Conservation (phyloP, 2,113 vertebrate genomes). For the Uria lomvia region DNA sequence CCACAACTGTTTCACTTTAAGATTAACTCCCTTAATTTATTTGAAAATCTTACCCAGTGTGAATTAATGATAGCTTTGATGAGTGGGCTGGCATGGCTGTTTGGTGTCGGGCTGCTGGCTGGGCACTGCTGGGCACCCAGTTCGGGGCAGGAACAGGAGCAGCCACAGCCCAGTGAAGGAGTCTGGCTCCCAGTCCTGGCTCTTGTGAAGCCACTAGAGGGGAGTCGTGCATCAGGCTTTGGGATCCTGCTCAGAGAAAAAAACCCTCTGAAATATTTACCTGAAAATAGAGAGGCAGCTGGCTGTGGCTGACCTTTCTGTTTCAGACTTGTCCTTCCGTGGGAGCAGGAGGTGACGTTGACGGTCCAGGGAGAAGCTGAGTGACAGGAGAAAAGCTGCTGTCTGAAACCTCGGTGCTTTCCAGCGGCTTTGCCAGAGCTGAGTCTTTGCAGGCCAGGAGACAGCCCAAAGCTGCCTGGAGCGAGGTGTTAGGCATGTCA, state of each 20-base stretch:
- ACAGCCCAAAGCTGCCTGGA: neutral
- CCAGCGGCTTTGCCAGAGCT: neutral
- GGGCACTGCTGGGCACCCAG: neutral
- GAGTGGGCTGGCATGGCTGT: neutral
- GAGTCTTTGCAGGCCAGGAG: neutral
- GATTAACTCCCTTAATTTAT: neutral
- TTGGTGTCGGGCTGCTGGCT: neutral
- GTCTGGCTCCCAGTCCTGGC: neutral
- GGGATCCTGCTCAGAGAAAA: neutral
- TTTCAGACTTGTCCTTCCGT: neutral
- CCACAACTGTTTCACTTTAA: neutral
- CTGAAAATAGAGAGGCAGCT: neutral
- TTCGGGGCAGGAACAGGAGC: accelerated
- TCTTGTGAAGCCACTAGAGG: constrained; percentile 38
- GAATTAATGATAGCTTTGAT: neutral
- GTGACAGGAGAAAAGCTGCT: neutral
- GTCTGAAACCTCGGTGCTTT: neutral
- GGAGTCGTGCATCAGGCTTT: neutral
- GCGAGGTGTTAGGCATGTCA: neutral
- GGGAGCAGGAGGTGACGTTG: neutral
- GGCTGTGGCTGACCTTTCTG: neutral
- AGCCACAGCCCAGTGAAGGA: neutral
- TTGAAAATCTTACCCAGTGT: accelerated
- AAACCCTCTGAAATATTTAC: neutral
- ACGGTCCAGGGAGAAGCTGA: neutral